Evolutionary conservation across 2,797 vertebrate species (phyloP), one percentile per base, ranked within the genome.

Genomic region (Enteromius mattozi): DNA sequence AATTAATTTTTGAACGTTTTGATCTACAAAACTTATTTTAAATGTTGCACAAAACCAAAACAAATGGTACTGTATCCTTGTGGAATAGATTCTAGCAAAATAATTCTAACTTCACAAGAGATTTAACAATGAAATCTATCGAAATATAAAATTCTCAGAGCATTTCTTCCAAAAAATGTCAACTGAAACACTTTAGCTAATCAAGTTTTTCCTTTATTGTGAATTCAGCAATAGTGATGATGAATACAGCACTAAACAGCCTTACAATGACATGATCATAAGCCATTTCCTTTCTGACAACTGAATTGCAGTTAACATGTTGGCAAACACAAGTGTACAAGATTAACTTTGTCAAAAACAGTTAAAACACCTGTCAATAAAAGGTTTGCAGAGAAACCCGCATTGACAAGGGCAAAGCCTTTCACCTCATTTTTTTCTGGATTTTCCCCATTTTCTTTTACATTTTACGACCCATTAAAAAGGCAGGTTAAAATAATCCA

Each of bases 161-260:
- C 4, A 27, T 63, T 30, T 30, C 13, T 63, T 30, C 27, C 27
- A 65, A 65, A 65, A 17, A 17, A 65, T 17, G 30, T 65, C 6
- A 6, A 21, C 19, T 47, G 16, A 6, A 75, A 45, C 14, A 66
- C 45, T 47, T 14, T 3, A 76, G 89, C 87, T 94, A 91, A 92
- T 94, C 90, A 92, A 92, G 92, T 92, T 87, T 93, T 89, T 89
- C 91, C 89, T 95, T 95, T 96, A 96, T 94, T 95, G 92, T 93
- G 90, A 92, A 89, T 93, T 91, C 93, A 94, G 93, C 93, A 93
- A 92, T 84, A 92, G 91, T 91, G 90, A 91, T 94, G 93, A 88
- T 94, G 91, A 91, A 89, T 90, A 88, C 90, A 92, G 88, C 88
- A 85, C 61, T 85, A 91, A 91, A 85, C 70, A 88, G 75, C 85